Evolutionary conservation across 2,113 vertebrate species (phyloP).

Genomic region (Cavia porcellus): DNA sequence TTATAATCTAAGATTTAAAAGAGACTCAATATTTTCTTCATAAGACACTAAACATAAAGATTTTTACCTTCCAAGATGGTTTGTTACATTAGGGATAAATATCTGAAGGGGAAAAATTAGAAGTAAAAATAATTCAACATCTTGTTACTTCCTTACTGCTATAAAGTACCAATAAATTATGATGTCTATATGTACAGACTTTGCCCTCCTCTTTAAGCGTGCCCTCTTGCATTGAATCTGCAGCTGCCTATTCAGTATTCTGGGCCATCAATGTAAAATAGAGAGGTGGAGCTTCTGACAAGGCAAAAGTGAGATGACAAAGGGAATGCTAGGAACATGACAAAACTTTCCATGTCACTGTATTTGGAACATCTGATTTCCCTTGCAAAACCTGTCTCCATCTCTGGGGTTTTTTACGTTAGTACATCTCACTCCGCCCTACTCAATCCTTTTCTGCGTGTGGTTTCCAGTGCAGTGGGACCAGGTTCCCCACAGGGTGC

Average conservation of each 20-base stretch:
- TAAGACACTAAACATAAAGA: background rate
- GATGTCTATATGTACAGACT: background rate
- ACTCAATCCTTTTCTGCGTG: background rate
- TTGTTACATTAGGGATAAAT: background rate
- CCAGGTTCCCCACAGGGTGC: background rate
- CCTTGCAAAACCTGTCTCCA: background rate
- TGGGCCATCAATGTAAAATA: background rate
- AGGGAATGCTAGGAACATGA: background rate
- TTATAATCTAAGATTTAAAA: constrained; percentile 11
- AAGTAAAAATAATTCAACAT: constrained; percentile 36
- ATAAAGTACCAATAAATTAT: background rate
- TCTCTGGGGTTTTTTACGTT: background rate
- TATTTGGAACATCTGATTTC: background rate
- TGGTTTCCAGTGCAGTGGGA: background rate
- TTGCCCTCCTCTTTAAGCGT: background rate
- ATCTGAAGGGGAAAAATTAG: background rate
- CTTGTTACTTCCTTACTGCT: background rate
- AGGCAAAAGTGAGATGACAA: background rate
- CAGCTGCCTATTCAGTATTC: background rate
- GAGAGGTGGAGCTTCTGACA: background rate
- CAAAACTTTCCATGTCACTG: background rate
- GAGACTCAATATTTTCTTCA: background rate
- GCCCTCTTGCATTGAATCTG: background rate
- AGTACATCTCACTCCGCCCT: background rate
- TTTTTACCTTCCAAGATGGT: background rate